Evolutionary conservation across 2,888 invertebrate species (phyloP), one percentile per base, ranked within the genome.

Genomic region (Nebria brevicollis): DNA sequence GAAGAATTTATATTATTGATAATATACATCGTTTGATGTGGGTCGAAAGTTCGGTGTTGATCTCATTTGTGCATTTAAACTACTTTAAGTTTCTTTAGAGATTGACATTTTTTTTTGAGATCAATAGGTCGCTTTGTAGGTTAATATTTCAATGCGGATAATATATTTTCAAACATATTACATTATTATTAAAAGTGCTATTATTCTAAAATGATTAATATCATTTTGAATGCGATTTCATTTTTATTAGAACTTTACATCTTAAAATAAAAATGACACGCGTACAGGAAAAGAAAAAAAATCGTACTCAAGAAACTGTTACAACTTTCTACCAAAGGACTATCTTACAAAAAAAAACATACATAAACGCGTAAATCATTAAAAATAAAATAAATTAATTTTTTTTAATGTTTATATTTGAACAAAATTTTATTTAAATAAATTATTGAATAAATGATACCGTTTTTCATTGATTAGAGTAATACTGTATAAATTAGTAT

Each of bases 11-110:
- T 70, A 25, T 26, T 34, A 70, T 70, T 70, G 25, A 34, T 25
- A 70, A 70, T 70, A 11, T 70, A 13, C 26, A 70, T 68, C 2
- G 20, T 73, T 73, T 41, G 11, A 41, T 73, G 2, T 73, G 42
- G 41, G 43, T 73, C 42, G 42, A 41, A 41, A 73, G 41, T 41
- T 41, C 73, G 20, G n/a, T 73, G 73, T 42, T 26, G 68, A 68
- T 73, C 13, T 73, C n/a, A 73, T 7, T 11, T 15, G 13, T 34
- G 1, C 34, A 34, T 3, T 66, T 1, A 6, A 66, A n/a, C n/a
- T 13, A 6, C 15, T 66, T n/a, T 15, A 4, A 66, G 68, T 25
- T 68, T 8, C 10, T 68, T 25, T 68, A 68, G 68, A 15, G 20
- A n/a, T 25, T 68, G 15, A 54, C 34, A 54, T 54, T 8, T 54